Evolutionary conservation across 2,888 invertebrate genomes (phyloP).

Genomic region (Pharmacophagus antenor): DNA sequence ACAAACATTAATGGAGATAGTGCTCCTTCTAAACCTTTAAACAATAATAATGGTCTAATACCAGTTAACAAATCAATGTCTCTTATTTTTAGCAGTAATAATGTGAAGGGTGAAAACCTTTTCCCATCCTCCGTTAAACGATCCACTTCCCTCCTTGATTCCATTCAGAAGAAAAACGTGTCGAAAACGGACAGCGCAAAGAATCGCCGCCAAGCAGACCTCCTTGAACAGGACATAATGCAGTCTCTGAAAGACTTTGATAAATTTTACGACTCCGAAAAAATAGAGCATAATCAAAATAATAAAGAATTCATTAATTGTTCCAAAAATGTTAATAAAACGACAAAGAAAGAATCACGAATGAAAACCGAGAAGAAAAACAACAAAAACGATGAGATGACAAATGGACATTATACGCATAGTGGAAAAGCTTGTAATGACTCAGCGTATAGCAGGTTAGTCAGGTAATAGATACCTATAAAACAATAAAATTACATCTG

Average conservation of each 20-base stretch:
- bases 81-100: conserved; percentile 81
- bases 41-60: conserved; percentile 55
- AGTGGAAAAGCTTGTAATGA: conserved; percentile 78
- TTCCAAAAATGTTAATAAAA: conserved; percentile 46
- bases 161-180: conserved; percentile 68
- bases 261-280: conserved; percentile 71
- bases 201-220: conserved; percentile 69
- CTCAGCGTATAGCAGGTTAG: conserved; percentile 93
- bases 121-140: conserved; percentile 79
- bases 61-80: conserved; percentile 78
- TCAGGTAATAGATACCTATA: conserved; percentile 54
- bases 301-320: conserved; percentile 51
- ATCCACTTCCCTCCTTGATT: conserved; percentile 79
- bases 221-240: conserved; percentile 74
- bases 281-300: conserved; percentile 50
- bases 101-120: conserved; percentile 67
- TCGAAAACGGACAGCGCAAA: conserved; percentile 60
- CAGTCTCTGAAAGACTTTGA: conserved; percentile 76
- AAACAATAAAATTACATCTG: neutral
- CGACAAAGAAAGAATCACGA: conserved; percentile 55
- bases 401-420: conserved; percentile 66
- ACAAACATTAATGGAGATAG: conserved; percentile 60
- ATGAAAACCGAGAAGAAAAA: conserved; percentile 58
- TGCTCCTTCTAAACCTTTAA: conserved; percentile 61
- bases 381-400: conserved; percentile 54